phyloP scores from a whole-genome alignment of 2,888 invertebrate genomes.

The Bembecia ichneumoniformis region DNA sequence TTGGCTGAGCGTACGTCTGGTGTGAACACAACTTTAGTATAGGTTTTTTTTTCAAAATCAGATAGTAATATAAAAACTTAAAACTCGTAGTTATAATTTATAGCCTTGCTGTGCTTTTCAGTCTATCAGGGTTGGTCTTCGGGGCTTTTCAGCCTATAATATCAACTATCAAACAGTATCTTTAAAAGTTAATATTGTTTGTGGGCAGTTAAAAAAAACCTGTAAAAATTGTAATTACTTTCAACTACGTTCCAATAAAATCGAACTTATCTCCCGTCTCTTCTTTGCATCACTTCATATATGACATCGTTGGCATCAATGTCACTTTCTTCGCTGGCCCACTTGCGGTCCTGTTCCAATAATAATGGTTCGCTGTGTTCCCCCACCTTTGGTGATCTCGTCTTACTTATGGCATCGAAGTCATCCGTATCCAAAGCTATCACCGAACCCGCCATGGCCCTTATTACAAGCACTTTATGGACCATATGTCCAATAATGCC shows the following conservation, averaged over 20 bases:
- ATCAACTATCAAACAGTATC: too few relatives aligned
- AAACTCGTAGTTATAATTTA: too few relatives aligned
- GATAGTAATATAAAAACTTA: too few relatives aligned
- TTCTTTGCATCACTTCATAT: conserved; percentile 68
- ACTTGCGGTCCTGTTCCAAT: conserved; percentile 35
- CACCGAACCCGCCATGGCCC: conserved; percentile 38
- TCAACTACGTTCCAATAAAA: neutral
- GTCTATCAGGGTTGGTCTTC: too few relatives aligned
- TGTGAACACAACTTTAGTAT: too few relatives aligned
- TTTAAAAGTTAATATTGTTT: neutral
- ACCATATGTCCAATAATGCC: conserved; percentile 90
- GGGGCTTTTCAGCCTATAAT: too few relatives aligned
- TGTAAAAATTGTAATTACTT: neutral
- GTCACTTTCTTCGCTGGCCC: conserved; percentile 53
- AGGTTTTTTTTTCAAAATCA: too few relatives aligned
- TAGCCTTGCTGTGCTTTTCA: too few relatives aligned
- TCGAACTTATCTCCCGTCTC: conserved; percentile 43
- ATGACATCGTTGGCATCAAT: conserved; percentile 67
- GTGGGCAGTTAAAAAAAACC: neutral
- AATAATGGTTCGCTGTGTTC: conserved; percentile 45
- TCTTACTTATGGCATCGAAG: conserved; percentile 24
- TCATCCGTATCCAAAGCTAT: conserved; percentile 35
- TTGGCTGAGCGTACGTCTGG: too few relatives aligned
- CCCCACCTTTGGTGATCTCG: conserved; percentile 20
- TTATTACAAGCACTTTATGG: conserved; percentile 70